These are phyloP conservation scores for Salminus brasiliensis DNA, from an alignment of 2,113 vertebrate species.

Conservation along the genomic window DNA sequence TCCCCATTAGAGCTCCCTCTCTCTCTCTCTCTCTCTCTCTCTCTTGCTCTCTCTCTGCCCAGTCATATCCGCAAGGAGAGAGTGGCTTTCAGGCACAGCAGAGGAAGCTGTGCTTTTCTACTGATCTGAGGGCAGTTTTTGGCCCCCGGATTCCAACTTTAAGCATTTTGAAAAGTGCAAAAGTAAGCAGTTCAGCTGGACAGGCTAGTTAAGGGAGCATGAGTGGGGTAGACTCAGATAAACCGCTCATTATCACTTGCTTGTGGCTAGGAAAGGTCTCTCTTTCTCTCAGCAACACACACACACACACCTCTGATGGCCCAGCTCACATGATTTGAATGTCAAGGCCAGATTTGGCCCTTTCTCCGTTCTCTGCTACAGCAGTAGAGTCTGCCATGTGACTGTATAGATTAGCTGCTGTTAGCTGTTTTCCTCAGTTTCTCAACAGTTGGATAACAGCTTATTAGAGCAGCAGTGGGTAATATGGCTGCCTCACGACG, in stretches of 20 bases:
- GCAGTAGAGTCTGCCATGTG: conserved; percentile 12
- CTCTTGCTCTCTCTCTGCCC: not conserved
- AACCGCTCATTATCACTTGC: conserved; percentile 40
- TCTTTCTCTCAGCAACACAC: conserved; percentile 4
- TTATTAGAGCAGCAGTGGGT: conserved; percentile 14
- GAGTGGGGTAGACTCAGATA: conserved; percentile 23
- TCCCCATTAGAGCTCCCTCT: conserved; percentile 75
- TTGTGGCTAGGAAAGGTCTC: conserved; percentile 24
- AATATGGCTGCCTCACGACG: not conserved
- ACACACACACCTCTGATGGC: conserved; percentile 4
- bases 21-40: conserved; percentile 42
- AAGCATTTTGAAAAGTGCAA: conserved; percentile 19
- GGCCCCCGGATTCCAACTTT: not conserved
- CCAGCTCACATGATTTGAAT: not conserved
- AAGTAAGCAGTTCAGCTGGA: conserved; percentile 11
- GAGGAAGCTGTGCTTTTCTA: conserved; percentile 16
- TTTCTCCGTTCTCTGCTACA: conserved; percentile 28
- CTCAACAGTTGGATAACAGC: conserved; percentile 16
- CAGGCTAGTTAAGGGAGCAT: conserved; percentile 9
- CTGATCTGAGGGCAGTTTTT: conserved; percentile 8
- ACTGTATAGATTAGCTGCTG: conserved; percentile 34
- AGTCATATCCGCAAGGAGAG: conserved; percentile 17
- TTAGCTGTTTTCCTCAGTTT: conserved; percentile 6
- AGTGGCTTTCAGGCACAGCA: conserved; percentile 17
- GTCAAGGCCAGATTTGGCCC: conserved; percentile 45